Evolutionary conservation across 2,797 vertebrate species (phyloP), one percentile per base, ranked within the genome.

Genomic region (Margarornis squamiger): DNA sequence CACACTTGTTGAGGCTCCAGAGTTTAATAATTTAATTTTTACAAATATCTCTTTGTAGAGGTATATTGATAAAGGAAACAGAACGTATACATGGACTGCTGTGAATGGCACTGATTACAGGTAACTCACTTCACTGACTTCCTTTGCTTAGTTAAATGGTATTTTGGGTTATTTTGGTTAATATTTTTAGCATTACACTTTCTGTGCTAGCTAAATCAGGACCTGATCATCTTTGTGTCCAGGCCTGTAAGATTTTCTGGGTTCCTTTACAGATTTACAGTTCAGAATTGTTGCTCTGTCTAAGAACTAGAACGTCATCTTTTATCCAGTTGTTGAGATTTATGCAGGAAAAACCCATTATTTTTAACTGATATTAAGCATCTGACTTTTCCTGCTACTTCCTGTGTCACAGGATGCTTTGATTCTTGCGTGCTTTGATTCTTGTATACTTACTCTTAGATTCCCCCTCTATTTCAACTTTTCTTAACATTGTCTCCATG

Each of bases 71-170:
- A 98, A 98, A 97, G 99, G 99, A 82, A 98, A 98, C 76, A 98
- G 99, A 97, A 99, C 99, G 0, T 99, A 99, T 92, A 99, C 99
- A 0, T 99, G 99, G 99, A 99, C 98, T 20, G 99, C 98, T 38
- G 99, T 99, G 92, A 99, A 99, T 92, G 99, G 99, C 80, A 99
- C 99, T 88, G 99, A 99, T 97, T 99, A 99, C 98, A 99, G 99
- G 99, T 99, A 98, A 98, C 63, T 81, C 2, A 5, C 70, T 54
- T 78, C 11, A 49, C 36, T 54, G 41, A 12, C 8, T 34, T 81
- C 7, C 27, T 82, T 43, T 54, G 6, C 62, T 32, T 67, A 26
- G 27, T 54, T 52, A 71, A 88, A 36, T 46, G 2, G 52, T 8
- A 6, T 62, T 79, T 94, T 34, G 23, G 4, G 83, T 80, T 51